Evolutionary conservation across 2,113 vertebrate species (phyloP).

Genomic region (Mohoua ochrocephala): DNA sequence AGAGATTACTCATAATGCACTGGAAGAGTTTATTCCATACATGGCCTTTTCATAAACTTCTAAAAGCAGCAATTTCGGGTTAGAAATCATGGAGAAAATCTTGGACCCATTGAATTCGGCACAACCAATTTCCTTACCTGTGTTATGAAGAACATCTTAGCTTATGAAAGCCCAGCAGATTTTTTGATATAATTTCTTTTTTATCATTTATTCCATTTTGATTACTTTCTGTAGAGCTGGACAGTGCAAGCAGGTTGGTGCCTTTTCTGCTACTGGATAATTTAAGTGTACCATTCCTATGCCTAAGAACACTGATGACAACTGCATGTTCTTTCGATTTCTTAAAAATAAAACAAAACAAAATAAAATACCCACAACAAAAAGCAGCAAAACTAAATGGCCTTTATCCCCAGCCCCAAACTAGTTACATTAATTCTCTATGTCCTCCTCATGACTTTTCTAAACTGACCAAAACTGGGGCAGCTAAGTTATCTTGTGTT

Average conservation of each 20-base stretch:
- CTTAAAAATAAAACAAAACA: neutral
- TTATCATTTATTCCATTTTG: neutral
- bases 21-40: neutral
- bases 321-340: neutral
- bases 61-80: constrained; percentile 23
- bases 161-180: neutral
- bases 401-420: neutral
- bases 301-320: neutral
- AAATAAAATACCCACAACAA: neutral
- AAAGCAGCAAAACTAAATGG: neutral
- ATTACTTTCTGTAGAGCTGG: neutral
- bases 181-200: neutral
- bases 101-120: neutral
- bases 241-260: neutral
- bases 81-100: neutral
- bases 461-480: neutral
- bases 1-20: neutral
- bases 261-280: neutral
- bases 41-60: neutral
- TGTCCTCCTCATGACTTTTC: neutral
- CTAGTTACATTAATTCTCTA: neutral
- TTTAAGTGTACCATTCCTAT: neutral
- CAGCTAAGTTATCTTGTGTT: neutral
- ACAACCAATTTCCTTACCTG: neutral
- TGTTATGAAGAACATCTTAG: neutral